A percentile compares a stretch with the other conserved stretches of the same genome.
phyloP scores from a whole-genome alignment of 2,113 vertebrate genomes.

The Rhineura floridana region DNA sequence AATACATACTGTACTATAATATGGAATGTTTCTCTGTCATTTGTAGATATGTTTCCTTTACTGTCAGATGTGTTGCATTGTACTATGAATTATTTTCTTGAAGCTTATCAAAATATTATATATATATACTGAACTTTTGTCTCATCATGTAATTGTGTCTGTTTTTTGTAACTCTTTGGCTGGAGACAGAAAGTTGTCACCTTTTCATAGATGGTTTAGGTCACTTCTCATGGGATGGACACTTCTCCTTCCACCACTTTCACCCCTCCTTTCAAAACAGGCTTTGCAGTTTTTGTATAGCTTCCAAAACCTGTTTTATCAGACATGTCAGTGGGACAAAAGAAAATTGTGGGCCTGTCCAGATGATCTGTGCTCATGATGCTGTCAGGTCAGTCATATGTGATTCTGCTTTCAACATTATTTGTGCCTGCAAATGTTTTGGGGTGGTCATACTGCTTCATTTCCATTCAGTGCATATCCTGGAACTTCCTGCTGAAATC shows the following conservation, averaged over 20 bases:
- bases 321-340: neutral
- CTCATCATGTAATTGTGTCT: neutral
- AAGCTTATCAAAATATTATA: slow-evolving; percentile 12
- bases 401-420: no score
- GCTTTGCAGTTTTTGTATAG: neutral
- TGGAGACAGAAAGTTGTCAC: neutral
- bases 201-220: neutral
- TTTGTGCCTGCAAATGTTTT: no score
- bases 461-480: no score
- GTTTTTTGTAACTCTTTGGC: neutral
- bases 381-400: no score
- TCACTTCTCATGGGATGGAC: neutral
- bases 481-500: no score
- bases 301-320: neutral
- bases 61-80: neutral
- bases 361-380: no score
- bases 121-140: neutral
- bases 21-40: neutral
- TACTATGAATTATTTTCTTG: slow-evolving; percentile 6
- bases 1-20: neutral
- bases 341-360: neutral
- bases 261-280: neutral
- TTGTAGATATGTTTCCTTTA: neutral
- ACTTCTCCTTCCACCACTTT: neutral
- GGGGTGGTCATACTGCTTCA: no score